Evolutionary conservation across 1,140 invertebrate genomes (phyloP).

Genomic region (Calephelis virginiensis): DNA sequence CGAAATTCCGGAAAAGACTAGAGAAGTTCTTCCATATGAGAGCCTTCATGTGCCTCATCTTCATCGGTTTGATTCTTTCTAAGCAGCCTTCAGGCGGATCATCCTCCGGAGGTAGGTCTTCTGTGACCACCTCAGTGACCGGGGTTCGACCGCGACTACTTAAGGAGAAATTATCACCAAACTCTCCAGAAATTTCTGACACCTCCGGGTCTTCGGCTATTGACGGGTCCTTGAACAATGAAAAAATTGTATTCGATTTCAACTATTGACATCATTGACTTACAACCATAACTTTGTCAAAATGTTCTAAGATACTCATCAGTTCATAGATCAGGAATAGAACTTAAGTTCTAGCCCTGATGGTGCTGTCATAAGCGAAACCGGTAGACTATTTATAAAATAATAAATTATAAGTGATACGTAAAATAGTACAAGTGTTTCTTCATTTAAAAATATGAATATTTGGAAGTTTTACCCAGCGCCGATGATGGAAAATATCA

Average conservation of each 20-base stretch:
- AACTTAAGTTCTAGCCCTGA: no score
- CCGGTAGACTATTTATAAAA: no score
- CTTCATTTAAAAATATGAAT: no score
- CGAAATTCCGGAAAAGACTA: constrained; percentile 93
- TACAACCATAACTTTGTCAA: no score
- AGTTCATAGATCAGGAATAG: no score
- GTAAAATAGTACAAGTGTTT: no score
- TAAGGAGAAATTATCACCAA: constrained; percentile 89
- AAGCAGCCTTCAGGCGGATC: constrained; percentile 69
- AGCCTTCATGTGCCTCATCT: constrained; percentile 87
- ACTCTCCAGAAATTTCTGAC: constrained; percentile 90
- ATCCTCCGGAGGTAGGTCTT: constrained; percentile 81
- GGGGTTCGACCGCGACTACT: constrained; percentile 82
- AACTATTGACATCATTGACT: neutral
- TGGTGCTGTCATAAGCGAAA: no score
- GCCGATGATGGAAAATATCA: no score
- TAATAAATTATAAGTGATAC: no score
- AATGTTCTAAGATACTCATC: no score
- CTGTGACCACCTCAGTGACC: constrained; percentile 67
- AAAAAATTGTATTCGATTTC: constrained; percentile 13
- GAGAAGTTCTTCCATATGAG: constrained; percentile 95
- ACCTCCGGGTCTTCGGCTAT: constrained; percentile 82
- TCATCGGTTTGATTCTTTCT: constrained; percentile 83
- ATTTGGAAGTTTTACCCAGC: no score
- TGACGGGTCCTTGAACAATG: constrained; percentile 75